These are phyloP conservation scores for Brachionus rubens DNA, from an alignment of 1,140 invertebrate species.

Conservation along the genomic window DNA sequence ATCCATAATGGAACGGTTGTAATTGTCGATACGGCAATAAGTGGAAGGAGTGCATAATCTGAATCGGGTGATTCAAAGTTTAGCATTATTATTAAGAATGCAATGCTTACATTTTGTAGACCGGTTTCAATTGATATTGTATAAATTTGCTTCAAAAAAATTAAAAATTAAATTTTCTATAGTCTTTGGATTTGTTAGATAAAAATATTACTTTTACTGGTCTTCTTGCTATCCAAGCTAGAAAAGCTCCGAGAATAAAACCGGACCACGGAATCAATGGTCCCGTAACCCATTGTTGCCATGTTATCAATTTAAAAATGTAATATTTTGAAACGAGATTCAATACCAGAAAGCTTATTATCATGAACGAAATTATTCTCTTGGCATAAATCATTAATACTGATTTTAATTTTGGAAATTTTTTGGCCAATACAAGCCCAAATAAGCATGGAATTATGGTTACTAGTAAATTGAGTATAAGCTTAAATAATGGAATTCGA, in stretches of 20 bases:
- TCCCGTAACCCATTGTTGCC: constrained; percentile 68
- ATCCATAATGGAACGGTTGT: constrained; percentile 77
- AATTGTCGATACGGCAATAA: constrained; percentile 75
- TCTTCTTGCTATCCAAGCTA: constrained; percentile 51
- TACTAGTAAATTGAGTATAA: constrained; percentile 10
- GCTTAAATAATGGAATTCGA: constrained; percentile 17
- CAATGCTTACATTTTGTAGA: constrained; percentile 62
- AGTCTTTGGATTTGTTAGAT: not conserved
- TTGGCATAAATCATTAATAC: constrained; percentile 50
- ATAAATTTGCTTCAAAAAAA: constrained; percentile 53
- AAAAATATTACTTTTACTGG: constrained; percentile 47
- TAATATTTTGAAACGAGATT: constrained; percentile 13
- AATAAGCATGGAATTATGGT: constrained; percentile 31
- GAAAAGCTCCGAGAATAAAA: constrained; percentile 70
- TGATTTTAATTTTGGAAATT: constrained; percentile 2
- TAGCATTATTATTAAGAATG: constrained; percentile 60
- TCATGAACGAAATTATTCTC: constrained; percentile 76
- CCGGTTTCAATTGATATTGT: constrained; percentile 64
- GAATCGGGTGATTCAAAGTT: constrained; percentile 61
- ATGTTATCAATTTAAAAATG: constrained; percentile 39
- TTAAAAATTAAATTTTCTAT: not conserved
- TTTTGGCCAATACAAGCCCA: constrained; percentile 18
- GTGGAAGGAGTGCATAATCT: constrained; percentile 59
- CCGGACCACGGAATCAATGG: constrained; percentile 75
- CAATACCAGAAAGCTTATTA: constrained; percentile 72